Conservation (phyloP, 2,888 invertebrate genomes). For the Smittia sp. region DNA sequence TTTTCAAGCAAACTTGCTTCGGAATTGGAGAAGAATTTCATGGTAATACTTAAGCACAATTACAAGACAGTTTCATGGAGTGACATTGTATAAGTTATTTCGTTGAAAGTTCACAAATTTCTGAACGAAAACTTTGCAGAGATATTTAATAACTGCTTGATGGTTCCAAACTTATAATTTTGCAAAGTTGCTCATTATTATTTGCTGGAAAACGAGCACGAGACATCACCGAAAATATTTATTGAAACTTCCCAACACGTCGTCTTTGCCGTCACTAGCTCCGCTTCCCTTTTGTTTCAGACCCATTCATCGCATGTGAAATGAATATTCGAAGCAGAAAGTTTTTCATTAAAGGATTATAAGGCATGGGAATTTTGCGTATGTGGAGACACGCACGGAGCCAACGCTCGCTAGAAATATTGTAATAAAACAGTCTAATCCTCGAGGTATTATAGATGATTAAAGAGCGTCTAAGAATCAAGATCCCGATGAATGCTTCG, state of each 20-base stretch:
- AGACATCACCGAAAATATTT: slow-evolving; percentile 9
- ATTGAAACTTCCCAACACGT: not conserved
- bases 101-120: too few relatives aligned
- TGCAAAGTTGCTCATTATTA: too few relatives aligned
- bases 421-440: not conserved
- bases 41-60: too few relatives aligned
- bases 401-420: not conserved
- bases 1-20: too few relatives aligned
- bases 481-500: not conserved
- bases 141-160: too few relatives aligned
- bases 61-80: too few relatives aligned
- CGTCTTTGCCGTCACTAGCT: not conserved
- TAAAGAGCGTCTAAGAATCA: not conserved
- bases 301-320: not conserved
- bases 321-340: not conserved
- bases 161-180: too few relatives aligned
- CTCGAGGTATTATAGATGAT: slow-evolving; percentile 9
- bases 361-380: slow-evolving; percentile 5
- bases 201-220: not conserved
- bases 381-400: slow-evolving; percentile 20
- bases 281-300: not conserved
- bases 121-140: too few relatives aligned
- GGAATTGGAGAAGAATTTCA: too few relatives aligned
- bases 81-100: too few relatives aligned
- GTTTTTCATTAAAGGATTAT: slow-evolving; percentile 17